Conservation (phyloP, 2,888 invertebrate species). For the Coleophora deauratella region DNA sequence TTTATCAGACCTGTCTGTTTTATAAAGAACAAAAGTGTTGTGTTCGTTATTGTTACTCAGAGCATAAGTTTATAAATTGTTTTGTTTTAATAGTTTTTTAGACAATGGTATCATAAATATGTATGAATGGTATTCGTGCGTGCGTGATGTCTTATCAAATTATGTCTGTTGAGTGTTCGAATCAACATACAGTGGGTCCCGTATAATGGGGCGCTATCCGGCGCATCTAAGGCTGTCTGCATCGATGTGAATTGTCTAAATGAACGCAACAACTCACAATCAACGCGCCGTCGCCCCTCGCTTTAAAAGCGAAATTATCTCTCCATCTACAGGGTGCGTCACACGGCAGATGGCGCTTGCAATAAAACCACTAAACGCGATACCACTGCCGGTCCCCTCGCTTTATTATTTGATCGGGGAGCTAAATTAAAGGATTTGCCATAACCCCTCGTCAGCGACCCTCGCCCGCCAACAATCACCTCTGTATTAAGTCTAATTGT, state of each 20-base stretch:
- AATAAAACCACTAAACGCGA: constrained; percentile 75
- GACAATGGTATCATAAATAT: constrained; percentile 2
- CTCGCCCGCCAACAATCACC: constrained; percentile 71
- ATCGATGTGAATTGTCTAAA: constrained; percentile 60
- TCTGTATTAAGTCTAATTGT: constrained; percentile 75
- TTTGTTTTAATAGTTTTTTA: background rate
- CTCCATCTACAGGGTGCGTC: constrained; percentile 57
- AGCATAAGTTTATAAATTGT: too few species aligned
- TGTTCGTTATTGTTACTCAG: too few species aligned
- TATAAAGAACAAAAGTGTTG: too few species aligned
- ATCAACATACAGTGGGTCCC: constrained; percentile 42
- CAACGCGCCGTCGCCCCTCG: constrained; percentile 48
- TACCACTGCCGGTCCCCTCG: constrained; percentile 67
- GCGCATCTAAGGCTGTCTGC: constrained; percentile 47
- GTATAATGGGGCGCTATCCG: constrained; percentile 52
- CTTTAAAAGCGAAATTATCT: constrained; percentile 68
- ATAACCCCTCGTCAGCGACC: constrained; percentile 65
- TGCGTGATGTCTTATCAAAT: constrained; percentile 44
- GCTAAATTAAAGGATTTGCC: constrained; percentile 74
- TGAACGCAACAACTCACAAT: constrained; percentile 60
- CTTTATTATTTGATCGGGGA: constrained; percentile 74
- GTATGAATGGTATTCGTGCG: constrained; percentile 7
- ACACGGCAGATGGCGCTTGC: constrained; percentile 71
- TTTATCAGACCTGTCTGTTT: too few species aligned
- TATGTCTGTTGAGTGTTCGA: constrained; percentile 46